Evolutionary conservation across 2,888 invertebrate genomes (phyloP), one percentile per base, ranked within the genome.

Genomic region (Seira musarum): DNA sequence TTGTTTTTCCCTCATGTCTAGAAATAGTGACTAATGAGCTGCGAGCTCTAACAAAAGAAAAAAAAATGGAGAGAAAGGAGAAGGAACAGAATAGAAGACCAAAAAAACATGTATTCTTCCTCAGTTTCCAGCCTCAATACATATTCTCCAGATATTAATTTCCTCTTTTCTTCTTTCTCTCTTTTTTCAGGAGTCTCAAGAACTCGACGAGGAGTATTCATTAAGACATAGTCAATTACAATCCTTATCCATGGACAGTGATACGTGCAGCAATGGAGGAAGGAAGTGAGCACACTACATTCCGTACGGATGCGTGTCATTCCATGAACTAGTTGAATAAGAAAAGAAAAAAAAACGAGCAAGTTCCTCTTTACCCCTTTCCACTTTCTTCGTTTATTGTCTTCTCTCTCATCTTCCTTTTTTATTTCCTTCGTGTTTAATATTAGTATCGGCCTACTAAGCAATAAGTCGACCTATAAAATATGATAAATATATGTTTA

Each of bases 401-500:
- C 40, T 40, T 40, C 22, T 10, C 6, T 22, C 71, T 24, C 63
- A n/a, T 72, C n/a, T 13, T 17, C 19, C 40, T 40, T 40, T 40
- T 40, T 8, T 40, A 40, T 40, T 40, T 40, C 17, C 24, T 21
- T 1, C 13, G 15, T 10, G 15, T n/a, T 25, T 66, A 60, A 13
- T 46, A 46, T 21, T 35, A 65, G 57, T 49, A 69, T 80, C 80
- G 85, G 84, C 85, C 85, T 85, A 83, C 78, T 74, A 83, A 84
- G 85, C 84, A 85, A 85, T 85, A 85, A 83, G 74, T 84, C 84
- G 84, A 85, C 85, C 84, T 85, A 83, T 66, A 75, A 65, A 75
- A 73, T 46, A 76, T 40, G 40, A 8, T 8, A 40, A 40, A 5
- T 40, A 40, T 8, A 40, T 8, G 40, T 8, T 5, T 5, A 8